Evolutionary conservation across 2,888 invertebrate species (phyloP).

Genomic region (Eutolmus rufibarbis): DNA sequence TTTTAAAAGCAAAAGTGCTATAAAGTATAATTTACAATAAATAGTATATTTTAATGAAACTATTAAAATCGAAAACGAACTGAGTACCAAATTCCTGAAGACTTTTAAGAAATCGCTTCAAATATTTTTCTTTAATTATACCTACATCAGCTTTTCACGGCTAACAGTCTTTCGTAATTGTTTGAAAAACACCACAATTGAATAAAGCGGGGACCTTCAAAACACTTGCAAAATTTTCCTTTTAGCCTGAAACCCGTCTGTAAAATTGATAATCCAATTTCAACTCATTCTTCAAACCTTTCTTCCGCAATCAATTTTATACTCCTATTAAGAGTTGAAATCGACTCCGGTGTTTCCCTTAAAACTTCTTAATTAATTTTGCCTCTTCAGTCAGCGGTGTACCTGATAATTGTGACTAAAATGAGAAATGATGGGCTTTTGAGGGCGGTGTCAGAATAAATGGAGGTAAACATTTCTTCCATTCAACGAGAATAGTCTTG

Average conservation of each 20-base stretch:
- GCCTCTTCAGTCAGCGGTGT: neutral
- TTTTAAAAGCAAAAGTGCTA: too few species aligned
- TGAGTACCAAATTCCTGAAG: too few species aligned
- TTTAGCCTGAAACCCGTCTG: neutral
- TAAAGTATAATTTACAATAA: too few species aligned
- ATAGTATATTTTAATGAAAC: too few species aligned
- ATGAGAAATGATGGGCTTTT: neutral
- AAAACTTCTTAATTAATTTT: constrained; percentile 19
- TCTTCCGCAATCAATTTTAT: neutral
- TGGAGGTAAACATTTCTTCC: neutral
- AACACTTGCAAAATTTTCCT: neutral
- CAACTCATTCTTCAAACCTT: neutral
- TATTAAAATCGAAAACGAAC: too few species aligned
- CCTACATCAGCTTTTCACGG: neutral
- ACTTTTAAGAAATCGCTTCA: neutral
- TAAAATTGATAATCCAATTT: neutral
- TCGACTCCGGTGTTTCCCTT: neutral
- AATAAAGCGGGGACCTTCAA: neutral
- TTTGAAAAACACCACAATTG: neutral
- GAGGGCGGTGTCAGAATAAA: neutral
- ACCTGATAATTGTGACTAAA: neutral
- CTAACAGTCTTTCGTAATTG: neutral
- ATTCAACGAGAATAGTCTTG: neutral
- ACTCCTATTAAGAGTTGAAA: neutral
- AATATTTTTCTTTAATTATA: neutral